Evolutionary conservation across 2,797 vertebrate genomes (phyloP).

Genomic region (Phoeniculus purpureus): DNA sequence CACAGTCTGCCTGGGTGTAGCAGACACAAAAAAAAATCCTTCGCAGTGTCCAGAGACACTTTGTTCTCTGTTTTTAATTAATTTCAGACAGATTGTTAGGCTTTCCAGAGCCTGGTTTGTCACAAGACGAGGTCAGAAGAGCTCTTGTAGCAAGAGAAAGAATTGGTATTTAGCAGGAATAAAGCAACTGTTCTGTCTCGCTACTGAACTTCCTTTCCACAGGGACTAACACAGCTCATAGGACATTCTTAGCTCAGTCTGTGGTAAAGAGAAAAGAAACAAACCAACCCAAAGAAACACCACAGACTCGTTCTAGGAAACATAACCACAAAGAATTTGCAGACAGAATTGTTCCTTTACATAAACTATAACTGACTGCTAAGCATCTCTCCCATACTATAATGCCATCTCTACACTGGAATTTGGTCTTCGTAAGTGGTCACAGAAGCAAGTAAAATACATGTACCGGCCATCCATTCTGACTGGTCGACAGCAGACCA

Average conservation of each 20-base stretch:
- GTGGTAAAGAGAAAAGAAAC: neutral
- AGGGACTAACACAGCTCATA: neutral
- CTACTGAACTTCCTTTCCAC: neutral
- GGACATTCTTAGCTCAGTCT: neutral
- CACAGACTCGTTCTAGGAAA: neutral
- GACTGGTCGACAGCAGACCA: neutral
- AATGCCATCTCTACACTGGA: neutral
- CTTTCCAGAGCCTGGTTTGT: neutral
- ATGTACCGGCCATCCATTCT: neutral
- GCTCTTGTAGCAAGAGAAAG: neutral
- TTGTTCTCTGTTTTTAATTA: rapidly evolving
- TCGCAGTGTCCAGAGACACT: rapidly evolving
- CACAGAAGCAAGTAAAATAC: neutral
- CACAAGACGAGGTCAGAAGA: neutral
- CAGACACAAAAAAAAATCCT: neutral
- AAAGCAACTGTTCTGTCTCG: neutral
- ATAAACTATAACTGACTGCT: neutral
- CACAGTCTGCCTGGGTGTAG: neutral
- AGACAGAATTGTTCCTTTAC: neutral
- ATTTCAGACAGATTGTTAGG: neutral
- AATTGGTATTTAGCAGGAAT: neutral
- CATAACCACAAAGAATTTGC: neutral
- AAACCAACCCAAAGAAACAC: neutral
- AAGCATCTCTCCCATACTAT: neutral
- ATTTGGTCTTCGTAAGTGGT: neutral